phyloP scores from a whole-genome alignment of 35 echinoderm and acorn worm species.

The Anneissia japonica region DNA sequence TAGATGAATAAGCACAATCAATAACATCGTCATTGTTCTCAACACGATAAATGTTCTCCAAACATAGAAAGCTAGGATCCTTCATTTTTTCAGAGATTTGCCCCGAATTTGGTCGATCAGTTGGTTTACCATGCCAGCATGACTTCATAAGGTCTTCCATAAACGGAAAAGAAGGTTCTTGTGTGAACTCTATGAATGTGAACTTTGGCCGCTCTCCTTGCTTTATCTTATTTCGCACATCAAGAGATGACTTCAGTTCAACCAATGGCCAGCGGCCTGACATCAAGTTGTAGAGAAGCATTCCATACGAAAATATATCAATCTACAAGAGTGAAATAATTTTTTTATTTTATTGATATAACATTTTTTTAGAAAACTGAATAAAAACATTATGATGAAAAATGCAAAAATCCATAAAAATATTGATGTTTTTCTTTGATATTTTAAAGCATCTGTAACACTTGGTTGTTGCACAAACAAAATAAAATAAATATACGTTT shows the following conservation, averaged over 20 bases:
- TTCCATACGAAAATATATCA: neutral
- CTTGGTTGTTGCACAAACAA: too few species aligned
- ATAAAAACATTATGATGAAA: too few species aligned
- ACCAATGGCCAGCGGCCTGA: neutral
- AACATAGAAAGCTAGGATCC: neutral
- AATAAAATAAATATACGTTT: too few species aligned
- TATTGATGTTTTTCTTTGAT: too few species aligned
- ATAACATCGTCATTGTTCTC: neutral
- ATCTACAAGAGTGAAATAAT: neutral
- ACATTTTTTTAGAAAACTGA: too few species aligned
- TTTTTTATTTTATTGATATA: too few species aligned
- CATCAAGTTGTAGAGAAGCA: neutral
- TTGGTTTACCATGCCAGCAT: neutral
- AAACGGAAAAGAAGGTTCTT: neutral
- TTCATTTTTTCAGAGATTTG: neutral
- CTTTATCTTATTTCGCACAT: neutral
- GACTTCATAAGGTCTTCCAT: neutral
- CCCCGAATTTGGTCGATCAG: neutral
- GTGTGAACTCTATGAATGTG: neutral
- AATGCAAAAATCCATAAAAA: too few species aligned
- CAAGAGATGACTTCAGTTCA: neutral
- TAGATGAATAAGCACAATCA: neutral
- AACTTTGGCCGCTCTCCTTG: neutral
- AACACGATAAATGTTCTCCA: neutral
- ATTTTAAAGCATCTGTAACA: too few species aligned